A percentile compares a stretch with the other conserved stretches of the same genome.
Conservation (phyloP, 2,888 invertebrate species). For the Eupithecia abbreviata region DNA sequence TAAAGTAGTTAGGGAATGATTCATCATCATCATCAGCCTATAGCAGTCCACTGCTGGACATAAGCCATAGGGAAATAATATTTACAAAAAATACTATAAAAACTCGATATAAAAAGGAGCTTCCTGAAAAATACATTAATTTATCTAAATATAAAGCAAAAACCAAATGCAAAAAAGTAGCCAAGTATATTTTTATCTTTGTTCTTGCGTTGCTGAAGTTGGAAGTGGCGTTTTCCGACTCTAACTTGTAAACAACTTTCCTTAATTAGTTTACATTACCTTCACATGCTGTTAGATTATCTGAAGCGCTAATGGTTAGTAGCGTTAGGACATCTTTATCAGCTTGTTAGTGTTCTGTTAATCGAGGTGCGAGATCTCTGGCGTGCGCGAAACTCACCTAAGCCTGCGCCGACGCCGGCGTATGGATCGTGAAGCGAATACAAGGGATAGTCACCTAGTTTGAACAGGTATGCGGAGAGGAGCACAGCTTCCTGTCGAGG, state of each 20-base stretch:
- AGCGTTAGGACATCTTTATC: slow-evolving; percentile 44
- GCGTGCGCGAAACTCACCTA: slow-evolving; percentile 76
- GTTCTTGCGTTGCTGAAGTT: neutral
- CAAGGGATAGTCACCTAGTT: slow-evolving; percentile 83
- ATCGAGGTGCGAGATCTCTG: slow-evolving; percentile 53
- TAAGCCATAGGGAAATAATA: neutral
- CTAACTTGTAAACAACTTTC: slow-evolving; percentile 16
- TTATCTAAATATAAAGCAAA: neutral
- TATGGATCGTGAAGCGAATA: slow-evolving; percentile 78
- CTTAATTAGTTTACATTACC: slow-evolving; percentile 41
- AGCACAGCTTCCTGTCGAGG: slow-evolving; percentile 76
- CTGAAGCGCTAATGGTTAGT: slow-evolving; percentile 38
- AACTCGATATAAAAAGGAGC: too few species aligned
- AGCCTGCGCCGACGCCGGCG: slow-evolving; percentile 51
- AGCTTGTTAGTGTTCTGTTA: slow-evolving; percentile 54
- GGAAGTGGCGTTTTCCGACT: neutral
- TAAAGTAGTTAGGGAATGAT: neutral
- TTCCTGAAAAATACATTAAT: too few species aligned
- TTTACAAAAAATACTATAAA: too few species aligned
- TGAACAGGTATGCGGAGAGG: slow-evolving; percentile 81
- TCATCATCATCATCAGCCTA: too few species aligned
- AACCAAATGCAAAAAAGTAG: neutral
- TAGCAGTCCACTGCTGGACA: too few species aligned
- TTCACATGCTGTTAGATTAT: slow-evolving; percentile 42
- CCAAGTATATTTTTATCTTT: neutral